Conservation (phyloP, 2,113 vertebrate genomes). For the Donacobius atricapilla region DNA sequence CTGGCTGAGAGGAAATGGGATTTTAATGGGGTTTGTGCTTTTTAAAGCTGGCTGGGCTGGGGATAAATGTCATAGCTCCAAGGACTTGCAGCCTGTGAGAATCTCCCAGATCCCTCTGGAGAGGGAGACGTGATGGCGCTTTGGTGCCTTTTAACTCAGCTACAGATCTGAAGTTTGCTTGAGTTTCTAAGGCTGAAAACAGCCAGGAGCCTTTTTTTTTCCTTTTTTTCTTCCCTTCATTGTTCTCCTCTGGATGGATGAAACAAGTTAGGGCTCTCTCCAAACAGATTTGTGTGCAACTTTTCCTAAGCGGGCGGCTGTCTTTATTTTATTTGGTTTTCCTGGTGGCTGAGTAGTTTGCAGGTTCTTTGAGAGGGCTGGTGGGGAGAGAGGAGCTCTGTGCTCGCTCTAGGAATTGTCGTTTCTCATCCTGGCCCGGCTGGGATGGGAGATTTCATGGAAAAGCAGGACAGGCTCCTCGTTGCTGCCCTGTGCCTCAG, state of each 20-base stretch:
- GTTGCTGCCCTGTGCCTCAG: background rate
- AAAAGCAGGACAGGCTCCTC: background rate
- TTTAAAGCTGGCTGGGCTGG: conserved; percentile 1
- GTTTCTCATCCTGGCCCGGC: background rate
- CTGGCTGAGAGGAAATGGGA: background rate
- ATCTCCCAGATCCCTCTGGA: background rate
- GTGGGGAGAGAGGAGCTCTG: background rate
- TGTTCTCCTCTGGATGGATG: background rate
- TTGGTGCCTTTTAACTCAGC: background rate
- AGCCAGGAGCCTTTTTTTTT: background rate
- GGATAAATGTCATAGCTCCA: background rate
- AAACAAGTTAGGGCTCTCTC: background rate
- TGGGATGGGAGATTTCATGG: background rate
- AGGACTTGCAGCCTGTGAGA: background rate
- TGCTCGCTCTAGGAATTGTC: background rate
- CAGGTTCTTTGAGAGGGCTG: background rate
- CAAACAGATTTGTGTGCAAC: background rate
- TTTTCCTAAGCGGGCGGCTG: background rate
- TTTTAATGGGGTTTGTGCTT: conserved; percentile 22
- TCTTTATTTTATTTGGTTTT: background rate
- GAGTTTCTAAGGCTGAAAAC: background rate
- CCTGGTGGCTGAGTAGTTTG: background rate
- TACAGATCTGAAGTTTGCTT: background rate
- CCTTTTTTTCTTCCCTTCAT: accelerated
- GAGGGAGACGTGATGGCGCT: accelerated